Percentiles rank a stretch among this genome's conserved stretches.
Conservation (phyloP, 2,888 invertebrate genomes). For the Chalcis sispes region DNA sequence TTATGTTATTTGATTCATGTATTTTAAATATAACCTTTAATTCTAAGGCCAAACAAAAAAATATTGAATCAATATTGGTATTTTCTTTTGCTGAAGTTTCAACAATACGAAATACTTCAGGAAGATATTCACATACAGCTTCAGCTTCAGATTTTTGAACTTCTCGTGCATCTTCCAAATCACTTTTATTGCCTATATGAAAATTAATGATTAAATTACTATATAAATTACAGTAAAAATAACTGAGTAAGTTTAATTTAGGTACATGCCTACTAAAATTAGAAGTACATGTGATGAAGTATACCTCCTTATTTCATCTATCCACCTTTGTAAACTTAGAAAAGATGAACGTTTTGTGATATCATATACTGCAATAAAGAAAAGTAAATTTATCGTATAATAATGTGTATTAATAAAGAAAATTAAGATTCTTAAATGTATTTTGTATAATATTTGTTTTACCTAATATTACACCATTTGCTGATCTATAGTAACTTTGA, state of each 20-base stretch:
- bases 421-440: background rate
- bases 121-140: slow-evolving; percentile 89
- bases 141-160: slow-evolving; percentile 92
- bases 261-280: slow-evolving; percentile 86
- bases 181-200: slow-evolving; percentile 87
- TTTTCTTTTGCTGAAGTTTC: slow-evolving; percentile 95
- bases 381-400: too few relatives aligned
- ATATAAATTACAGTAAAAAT: slow-evolving; percentile 3
- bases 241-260: background rate
- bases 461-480: slow-evolving; percentile 96
- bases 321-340: slow-evolving; percentile 94
- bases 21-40: slow-evolving; percentile 81
- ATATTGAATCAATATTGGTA: slow-evolving; percentile 92
- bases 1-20: background rate
- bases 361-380: slow-evolving; percentile 93
- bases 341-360: slow-evolving; percentile 95
- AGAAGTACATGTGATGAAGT: slow-evolving; percentile 94
- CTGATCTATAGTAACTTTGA: slow-evolving; percentile 97
- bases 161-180: slow-evolving; percentile 87
- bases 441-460: slow-evolving; percentile 58
- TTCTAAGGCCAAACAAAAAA: slow-evolving; percentile 90
- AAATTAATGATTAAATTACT: slow-evolving; percentile 17
- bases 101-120: slow-evolving; percentile 90
- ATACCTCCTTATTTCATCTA: slow-evolving; percentile 96
- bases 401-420: slow-evolving; percentile 10